Conservation (phyloP, 1,140 invertebrate species). For the Pseudomyrmex dendroicus region DNA sequence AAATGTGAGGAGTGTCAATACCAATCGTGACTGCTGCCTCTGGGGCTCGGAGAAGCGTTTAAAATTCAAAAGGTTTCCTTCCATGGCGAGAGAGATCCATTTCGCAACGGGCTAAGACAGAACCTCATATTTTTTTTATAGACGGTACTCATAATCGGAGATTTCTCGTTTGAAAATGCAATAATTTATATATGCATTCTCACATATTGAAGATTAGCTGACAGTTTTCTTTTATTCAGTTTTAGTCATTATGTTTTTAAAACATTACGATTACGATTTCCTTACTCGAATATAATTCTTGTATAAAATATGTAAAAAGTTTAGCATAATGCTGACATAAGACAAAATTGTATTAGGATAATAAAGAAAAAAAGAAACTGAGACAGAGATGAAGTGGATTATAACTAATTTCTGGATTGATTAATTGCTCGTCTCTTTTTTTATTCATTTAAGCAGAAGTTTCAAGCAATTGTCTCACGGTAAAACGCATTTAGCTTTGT, state of each 20-base stretch:
- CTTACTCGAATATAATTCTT: no score
- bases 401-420: not conserved
- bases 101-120: not conserved
- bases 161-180: not conserved
- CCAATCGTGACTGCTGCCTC: slow-evolving; percentile 59
- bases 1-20: slow-evolving; percentile 60
- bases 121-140: slow-evolving; percentile 33
- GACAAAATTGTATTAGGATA: no score
- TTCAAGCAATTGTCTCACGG: not conserved
- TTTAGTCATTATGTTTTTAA: not conserved
- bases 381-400: no score
- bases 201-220: not conserved
- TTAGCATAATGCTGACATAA: not conserved
- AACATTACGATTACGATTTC: no score
- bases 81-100: slow-evolving; percentile 31
- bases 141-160: slow-evolving; percentile 4
- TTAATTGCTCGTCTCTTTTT: not conserved
- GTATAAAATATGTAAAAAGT: not conserved
- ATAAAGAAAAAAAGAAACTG: no score
- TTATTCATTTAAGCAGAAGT: not conserved
- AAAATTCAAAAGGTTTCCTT: slow-evolving; percentile 60
- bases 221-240: not conserved
- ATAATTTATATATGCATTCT: not conserved
- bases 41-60: slow-evolving; percentile 42
- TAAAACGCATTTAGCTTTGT: slow-evolving; percentile 15